Base-by-base conservation (phyloP, 2,888 invertebrate species). In the Colletes collaris region DNA sequence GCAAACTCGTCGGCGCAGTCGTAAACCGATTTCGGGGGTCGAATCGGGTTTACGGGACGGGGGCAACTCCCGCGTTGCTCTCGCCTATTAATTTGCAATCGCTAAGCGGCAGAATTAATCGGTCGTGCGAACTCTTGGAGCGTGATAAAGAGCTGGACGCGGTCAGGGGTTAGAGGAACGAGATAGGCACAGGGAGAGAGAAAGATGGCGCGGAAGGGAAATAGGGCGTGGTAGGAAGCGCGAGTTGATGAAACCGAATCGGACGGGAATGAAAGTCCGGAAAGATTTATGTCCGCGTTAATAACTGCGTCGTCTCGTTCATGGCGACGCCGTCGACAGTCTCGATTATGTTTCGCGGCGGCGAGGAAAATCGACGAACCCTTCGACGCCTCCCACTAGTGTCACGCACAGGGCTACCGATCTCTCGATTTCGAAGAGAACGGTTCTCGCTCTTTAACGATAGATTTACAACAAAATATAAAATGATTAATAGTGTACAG, bases 41-140 rank as follows among this genome's bases (percentile, higher is more conserved):
- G 72, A 76, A 78, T 84, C 81, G 64, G 44, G 62, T 7, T 27
- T 27, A 27, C 27, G 27, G 27, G 27, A 27, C 27, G 27, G 2
- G 40, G 40, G 6, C 40, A 40, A 40, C 3, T 40, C 59, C n/a
- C 69, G 27, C 49, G 55, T 27, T 27, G 19, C 44, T 40, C 37
- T n/a, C 58, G 50, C 27, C 66, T 80, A 81, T 80, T 83, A 80
- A 81, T 83, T 83, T 70, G 75, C 62, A 63, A 75, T 81, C 69
- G 37, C 68, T 40, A 71, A 78, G 53, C 71, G 46, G 10, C 46
- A 11, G 46, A 65, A 65, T 67, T 78, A 64, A 78, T 67, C 59
- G 70, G 56, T 70, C 65, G 72, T 63, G 37, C 65, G 60, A 82
- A 70, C 74, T 77, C 63, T 65, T 76, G 66, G 62, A 75, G 75